Evolutionary conservation across 2,888 invertebrate species (phyloP), one percentile per base, ranked within the genome.

Genomic region (Tuta absoluta): DNA sequence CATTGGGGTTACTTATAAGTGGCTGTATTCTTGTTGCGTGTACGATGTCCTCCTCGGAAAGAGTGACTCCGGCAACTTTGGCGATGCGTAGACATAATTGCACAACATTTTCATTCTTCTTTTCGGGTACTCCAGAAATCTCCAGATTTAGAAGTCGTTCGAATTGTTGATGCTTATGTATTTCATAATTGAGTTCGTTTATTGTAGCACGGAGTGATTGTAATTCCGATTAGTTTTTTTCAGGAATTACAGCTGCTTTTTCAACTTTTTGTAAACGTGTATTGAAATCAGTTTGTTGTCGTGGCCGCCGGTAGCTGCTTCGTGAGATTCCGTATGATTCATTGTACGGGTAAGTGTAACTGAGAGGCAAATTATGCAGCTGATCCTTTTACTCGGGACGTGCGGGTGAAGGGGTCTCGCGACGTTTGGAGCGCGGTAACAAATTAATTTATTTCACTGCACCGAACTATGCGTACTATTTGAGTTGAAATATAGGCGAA

Each of bases 1-100:
- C 19, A 14, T 21, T 41, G 12, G 60, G n/a, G 10, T 23, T 21
- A n/a, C 21, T 41, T 23, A n/a, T 11, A 2, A 12, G 24, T 14
- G 60, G 45, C 23, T 60, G 60, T 12, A 60, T n/a, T 24, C 60
- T 41, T 0, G 45, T 23, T 23, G 60, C 60, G 24, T 60, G 60
- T 2, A 45, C 21, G 41, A 60, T 24, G 19, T 45, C 38, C 2
- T 45, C 45, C 11, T 23, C 45, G 11, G 11, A 8, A 12, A 60
- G 45, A 1, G 7, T 37, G 7, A 60, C 45, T 5, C 45, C 60
- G 14, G 60, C 60, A 12, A 24, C 17, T 11, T 45, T n/a, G 17
- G 45, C 60, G 12, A 60, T 12, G 4, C 24, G 45, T 10, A 24
- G 23, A 24, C n/a, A 14, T 1, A 23, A 12, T 7, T 41, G 45